Evolutionary conservation across 2,888 invertebrate species (phyloP), one percentile per base, ranked within the genome.

Genomic region (Xylota sylvarum): DNA sequence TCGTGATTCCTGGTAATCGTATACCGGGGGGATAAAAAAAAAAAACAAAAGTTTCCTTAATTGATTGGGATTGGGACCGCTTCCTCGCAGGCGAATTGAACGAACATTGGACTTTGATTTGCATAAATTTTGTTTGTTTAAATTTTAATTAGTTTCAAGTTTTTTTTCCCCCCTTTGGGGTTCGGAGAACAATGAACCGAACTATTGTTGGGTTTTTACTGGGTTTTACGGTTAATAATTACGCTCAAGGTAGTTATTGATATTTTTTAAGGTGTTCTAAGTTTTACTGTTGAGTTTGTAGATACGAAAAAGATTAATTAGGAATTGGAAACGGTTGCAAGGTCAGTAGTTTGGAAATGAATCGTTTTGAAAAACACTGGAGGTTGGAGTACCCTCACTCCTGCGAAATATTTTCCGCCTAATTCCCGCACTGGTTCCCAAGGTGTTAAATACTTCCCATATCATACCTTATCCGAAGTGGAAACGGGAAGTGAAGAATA

Each of bases 51-150:
- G 81, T 89, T 88, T 88, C 88, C 89, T 89, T 89, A 89, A 89
- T 89, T 89, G 89, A 89, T 89, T 89, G 88, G 85, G 84, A 86
- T 88, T 89, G 87, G 88, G 73, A 78, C 74, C 81, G 65, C 48
- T 40, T 76, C 50, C 55, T 56, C 32, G 35, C 73, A 62, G 55
- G 62, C 78, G 52, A 52, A 58, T 67, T 37, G 55, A 37, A 37
- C 43, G 58, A 48, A 64, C 62, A 73, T 78, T 74, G 78, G 88
- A 79, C 89, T 90, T 90, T 90, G 90, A 91, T 91, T 91, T 91
- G 91, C 91, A 91, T 91, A 91, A 90, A 91, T 91, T 91, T 91
- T 85, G 90, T 89, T 90, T 82, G 17, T 62, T 77, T 48, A 72
- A 86, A 77, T 72, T 91, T 91, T 91, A 91, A 91, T 91, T 91